Evolutionary conservation across 2,888 invertebrate genomes (phyloP).

Genomic region (Deilephila porcellus): DNA sequence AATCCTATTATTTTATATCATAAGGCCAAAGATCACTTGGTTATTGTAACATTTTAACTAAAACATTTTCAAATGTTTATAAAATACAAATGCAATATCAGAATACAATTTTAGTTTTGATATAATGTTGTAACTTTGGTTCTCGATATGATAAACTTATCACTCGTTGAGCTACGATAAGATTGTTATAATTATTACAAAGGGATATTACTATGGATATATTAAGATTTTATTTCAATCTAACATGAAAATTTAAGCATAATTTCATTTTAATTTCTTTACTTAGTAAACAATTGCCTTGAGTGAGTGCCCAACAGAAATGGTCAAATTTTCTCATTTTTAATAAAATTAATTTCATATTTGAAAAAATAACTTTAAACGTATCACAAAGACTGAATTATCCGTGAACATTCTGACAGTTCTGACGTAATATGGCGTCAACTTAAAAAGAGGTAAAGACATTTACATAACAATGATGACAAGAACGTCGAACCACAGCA

Average conservation of each 20-base stretch:
- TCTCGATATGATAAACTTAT: conserved; percentile 5
- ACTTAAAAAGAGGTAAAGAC: neutral
- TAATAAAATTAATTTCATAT: too few species aligned
- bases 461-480: conserved; percentile 3
- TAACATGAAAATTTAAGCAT: neutral
- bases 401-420: neutral
- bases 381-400: too few species aligned
- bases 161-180: neutral
- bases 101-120: neutral
- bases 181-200: neutral
- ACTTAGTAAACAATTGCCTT: too few species aligned
- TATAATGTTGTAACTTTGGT: neutral
- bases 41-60: neutral
- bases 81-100: neutral
- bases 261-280: neutral
- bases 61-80: conserved; percentile 31
- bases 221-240: neutral
- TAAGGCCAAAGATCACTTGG: neutral
- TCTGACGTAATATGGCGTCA: neutral
- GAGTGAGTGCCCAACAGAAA: too few species aligned
- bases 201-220: neutral
- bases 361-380: too few species aligned
- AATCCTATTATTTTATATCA: neutral
- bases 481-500: neutral
- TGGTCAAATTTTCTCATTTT: too few species aligned